Evolutionary conservation across 2,113 vertebrate species (phyloP).

Genomic region (Misgurnus mizolepis): DNA sequence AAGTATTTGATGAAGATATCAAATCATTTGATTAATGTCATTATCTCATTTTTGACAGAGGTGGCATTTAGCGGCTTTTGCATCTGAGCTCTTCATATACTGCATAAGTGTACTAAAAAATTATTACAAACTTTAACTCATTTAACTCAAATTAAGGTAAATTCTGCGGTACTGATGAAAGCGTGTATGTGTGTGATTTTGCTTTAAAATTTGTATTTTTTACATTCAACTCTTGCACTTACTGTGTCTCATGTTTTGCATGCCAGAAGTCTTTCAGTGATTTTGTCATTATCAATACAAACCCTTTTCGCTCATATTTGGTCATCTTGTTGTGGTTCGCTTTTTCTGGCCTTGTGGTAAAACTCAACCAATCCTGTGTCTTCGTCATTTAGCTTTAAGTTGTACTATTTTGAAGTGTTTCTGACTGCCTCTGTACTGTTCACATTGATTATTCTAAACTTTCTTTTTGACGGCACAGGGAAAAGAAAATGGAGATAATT

Average conservation of each 20-base stretch:
- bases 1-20: too few species aligned
- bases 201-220: neutral
- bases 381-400: conserved; percentile 16
- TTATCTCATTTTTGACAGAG: too few species aligned
- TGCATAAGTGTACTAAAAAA: too few species aligned
- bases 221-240: neutral
- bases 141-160: too few species aligned
- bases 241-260: conserved; percentile 1
- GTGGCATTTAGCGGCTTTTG: too few species aligned
- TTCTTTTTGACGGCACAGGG: conserved; percentile 63
- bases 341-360: conserved; percentile 59
- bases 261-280: neutral
- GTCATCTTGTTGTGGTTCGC: conserved; percentile 41
- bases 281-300: neutral
- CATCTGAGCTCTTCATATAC: too few species aligned
- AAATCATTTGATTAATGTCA: too few species aligned
- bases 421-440: neutral
- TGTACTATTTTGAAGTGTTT: neutral
- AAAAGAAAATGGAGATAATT: conserved; percentile 76
- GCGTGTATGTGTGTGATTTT: neutral
- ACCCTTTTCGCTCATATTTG: neutral
- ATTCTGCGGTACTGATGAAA: neutral
- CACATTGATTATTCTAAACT: conserved; percentile 42
- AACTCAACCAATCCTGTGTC: conserved; percentile 68
- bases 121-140: too few species aligned